These are phyloP conservation scores for Drepana falcataria DNA, from an alignment of 2,888 invertebrate species.

Conservation along the genomic window DNA sequence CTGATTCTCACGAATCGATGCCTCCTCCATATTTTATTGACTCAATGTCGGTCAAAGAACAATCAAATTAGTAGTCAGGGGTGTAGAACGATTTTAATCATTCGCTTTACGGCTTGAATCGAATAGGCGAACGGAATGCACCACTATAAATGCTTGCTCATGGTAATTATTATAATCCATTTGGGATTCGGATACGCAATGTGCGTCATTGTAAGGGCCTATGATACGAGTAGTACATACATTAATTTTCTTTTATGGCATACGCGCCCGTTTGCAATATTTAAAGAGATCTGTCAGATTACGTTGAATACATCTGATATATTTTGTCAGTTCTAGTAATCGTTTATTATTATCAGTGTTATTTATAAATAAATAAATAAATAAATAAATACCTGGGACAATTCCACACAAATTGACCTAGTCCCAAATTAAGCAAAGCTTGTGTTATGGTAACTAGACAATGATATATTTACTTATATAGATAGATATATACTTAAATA, in stretches of 20 bases:
- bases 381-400: too few species aligned
- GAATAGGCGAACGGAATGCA: conserved; percentile 39
- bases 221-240: conserved; percentile 21
- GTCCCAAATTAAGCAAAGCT: too few species aligned
- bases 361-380: too few species aligned
- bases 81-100: conserved; percentile 33
- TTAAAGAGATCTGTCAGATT: conserved; percentile 5
- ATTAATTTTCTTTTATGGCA: conserved; percentile 22
- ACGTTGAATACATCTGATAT: not conserved
- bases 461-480: too few species aligned
- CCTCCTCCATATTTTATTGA: conserved; percentile 29
- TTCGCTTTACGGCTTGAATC: conserved; percentile 26
- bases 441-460: too few species aligned
- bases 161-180: conserved; percentile 51
- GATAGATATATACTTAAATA: too few species aligned
- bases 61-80: conserved; percentile 34
- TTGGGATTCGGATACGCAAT: conserved; percentile 46
- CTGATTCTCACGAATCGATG: conserved; percentile 16
- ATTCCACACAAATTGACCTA: too few species aligned
- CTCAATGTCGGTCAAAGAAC: conserved; percentile 22
- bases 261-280: conserved; percentile 6
- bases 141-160: conserved; percentile 46
- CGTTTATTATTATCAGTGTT: not conserved
- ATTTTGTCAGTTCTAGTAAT: not conserved
- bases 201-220: conserved; percentile 25